These are phyloP conservation scores for Ammodytes dubius DNA, from an alignment of 2,113 vertebrate genomes.

Conservation along the genomic window DNA sequence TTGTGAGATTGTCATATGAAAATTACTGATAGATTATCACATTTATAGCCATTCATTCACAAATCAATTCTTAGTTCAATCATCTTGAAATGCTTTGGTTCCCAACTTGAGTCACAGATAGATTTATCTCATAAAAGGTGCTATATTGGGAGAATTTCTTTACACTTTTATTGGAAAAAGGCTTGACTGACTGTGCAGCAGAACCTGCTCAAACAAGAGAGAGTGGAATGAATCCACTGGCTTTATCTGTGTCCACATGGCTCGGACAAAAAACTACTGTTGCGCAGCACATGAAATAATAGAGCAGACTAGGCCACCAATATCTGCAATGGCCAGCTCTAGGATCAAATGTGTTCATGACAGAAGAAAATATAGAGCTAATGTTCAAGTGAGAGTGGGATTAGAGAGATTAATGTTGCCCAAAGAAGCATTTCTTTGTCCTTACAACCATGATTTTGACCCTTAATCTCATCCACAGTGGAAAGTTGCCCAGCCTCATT, in stretches of 20 bases:
- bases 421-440: slow-evolving; percentile 31
- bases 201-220: slow-evolving; percentile 50
- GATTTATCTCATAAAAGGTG: slow-evolving; percentile 6
- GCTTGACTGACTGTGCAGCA: slow-evolving; percentile 19
- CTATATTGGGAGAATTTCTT: slow-evolving; percentile 14
- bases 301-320: slow-evolving; percentile 14
- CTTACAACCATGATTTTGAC: slow-evolving; percentile 28
- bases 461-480: slow-evolving; percentile 14
- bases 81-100: slow-evolving; percentile 21
- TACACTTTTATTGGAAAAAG: slow-evolving; percentile 32
- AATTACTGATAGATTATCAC: neutral
- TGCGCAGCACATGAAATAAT: slow-evolving; percentile 33
- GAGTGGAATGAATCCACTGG: slow-evolving; percentile 50
- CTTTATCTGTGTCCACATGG: slow-evolving; percentile 38
- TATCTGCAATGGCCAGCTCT: slow-evolving; percentile 32
- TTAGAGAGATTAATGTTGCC: slow-evolving; percentile 41
- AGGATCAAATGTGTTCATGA: slow-evolving; percentile 24
- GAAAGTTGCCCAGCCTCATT: slow-evolving; percentile 5
- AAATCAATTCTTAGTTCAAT: neutral
- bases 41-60: neutral
- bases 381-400: slow-evolving; percentile 35
- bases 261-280: slow-evolving; percentile 41
- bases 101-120: slow-evolving; percentile 32
- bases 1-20: neutral
- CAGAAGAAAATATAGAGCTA: slow-evolving; percentile 29